phyloP scores from a whole-genome alignment of 2,888 invertebrate species.

The Drosophila putrida region DNA sequence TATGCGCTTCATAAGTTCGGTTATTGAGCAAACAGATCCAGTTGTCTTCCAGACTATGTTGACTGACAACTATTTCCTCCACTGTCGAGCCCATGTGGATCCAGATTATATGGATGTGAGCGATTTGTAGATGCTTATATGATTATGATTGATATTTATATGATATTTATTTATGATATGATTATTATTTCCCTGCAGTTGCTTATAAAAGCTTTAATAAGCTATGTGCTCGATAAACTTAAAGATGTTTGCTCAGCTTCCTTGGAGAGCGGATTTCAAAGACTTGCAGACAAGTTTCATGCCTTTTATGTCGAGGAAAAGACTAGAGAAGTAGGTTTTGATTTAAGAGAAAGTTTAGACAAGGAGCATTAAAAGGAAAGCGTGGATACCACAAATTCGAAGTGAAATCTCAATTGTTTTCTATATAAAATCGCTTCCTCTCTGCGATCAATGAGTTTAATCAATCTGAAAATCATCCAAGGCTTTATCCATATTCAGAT shows the following conservation, averaged over 20 bases:
- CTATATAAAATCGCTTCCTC: neutral
- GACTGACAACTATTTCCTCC: conserved; percentile 37
- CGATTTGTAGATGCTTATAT: neutral
- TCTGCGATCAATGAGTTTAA: conserved; percentile 6
- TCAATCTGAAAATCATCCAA: conserved; percentile 24
- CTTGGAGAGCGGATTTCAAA: conserved; percentile 58
- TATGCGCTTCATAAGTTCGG: conserved; percentile 55
- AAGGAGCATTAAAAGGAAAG: neutral
- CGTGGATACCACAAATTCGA: neutral
- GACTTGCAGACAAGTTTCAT: conserved; percentile 51
- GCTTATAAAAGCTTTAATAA: conserved; percentile 35
- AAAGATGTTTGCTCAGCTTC: conserved; percentile 54
- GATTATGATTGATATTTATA: too few relatives aligned
- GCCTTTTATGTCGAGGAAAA: neutral
- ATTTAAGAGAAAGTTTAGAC: neutral
- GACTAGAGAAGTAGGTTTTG: neutral
- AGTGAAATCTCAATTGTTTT: conserved; percentile 9
- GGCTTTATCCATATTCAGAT: conserved; percentile 10
- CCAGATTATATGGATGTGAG: conserved; percentile 52
- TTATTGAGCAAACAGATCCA: conserved; percentile 72
- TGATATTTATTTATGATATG: too few relatives aligned
- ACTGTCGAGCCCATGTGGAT: conserved; percentile 39
- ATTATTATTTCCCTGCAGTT: conserved; percentile 23
- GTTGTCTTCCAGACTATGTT: conserved; percentile 54
- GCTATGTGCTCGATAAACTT: conserved; percentile 49